A percentile compares a stretch with the other conserved stretches of the same genome.
phyloP scores from a whole-genome alignment of 2,888 invertebrate species.

The Agriotes lineatus region DNA sequence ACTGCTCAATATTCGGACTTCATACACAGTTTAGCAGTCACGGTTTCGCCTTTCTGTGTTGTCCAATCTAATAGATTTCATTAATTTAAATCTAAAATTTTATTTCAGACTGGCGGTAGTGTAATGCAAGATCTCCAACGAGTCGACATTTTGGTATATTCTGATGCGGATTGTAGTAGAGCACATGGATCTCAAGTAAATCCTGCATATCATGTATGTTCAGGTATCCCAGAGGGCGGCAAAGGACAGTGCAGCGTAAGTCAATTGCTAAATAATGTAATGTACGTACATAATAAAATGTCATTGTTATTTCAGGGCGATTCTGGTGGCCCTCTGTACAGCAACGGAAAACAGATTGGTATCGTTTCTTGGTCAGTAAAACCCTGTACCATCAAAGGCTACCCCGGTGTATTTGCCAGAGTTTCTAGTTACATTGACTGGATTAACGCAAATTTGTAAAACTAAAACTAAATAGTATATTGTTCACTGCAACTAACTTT shows the following conservation, averaged over 20 bases:
- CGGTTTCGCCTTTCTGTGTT: too few species aligned
- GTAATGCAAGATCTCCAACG: background rate
- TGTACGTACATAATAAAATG: too few species aligned
- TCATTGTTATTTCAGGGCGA: background rate
- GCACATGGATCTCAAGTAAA: background rate
- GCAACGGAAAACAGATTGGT: background rate
- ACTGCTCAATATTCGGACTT: background rate
- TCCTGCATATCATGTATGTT: background rate
- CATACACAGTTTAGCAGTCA: background rate
- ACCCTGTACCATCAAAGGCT: background rate
- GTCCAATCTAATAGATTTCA: too few species aligned
- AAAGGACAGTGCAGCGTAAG: too few species aligned
- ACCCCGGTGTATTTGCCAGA: background rate
- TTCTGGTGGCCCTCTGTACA: background rate
- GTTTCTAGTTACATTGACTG: too few species aligned
- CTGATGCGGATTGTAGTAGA: background rate
- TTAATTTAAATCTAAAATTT: too few species aligned
- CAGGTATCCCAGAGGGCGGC: background rate
- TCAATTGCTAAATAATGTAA: too few species aligned
- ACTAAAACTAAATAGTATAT: too few species aligned
- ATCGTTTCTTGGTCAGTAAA: too few species aligned
- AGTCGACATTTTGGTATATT: background rate
- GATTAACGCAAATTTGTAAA: background rate
- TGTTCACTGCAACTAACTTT: too few species aligned
- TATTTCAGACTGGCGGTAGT: background rate